These are phyloP conservation scores for Ovis aries DNA, from an alignment of 2,113 vertebrate species.

Conservation along the genomic window ARS-UI_Ramb_v3.0 NC_056054.1:247575501-247576000, in stretches of 20 bases:
- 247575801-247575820: background rate
- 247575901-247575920: background rate
- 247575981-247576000: background rate
- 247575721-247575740: background rate
- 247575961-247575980: background rate
- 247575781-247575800: background rate
- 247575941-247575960: background rate
- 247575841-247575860: background rate
- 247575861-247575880: background rate
- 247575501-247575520: background rate
- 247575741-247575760: background rate
- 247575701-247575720: background rate
- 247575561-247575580: background rate
- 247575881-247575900: background rate
- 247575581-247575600: background rate
- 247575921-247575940: background rate
- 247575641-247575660: background rate
- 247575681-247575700: background rate
- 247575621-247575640: background rate
- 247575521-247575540: background rate
- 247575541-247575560: background rate
- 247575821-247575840: background rate
- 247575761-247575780: background rate
- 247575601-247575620: conserved; percentile 9
- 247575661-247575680: background rate